Evolutionary conservation across 2,888 invertebrate species (phyloP).

Genomic region (Brachypterus glaber): DNA sequence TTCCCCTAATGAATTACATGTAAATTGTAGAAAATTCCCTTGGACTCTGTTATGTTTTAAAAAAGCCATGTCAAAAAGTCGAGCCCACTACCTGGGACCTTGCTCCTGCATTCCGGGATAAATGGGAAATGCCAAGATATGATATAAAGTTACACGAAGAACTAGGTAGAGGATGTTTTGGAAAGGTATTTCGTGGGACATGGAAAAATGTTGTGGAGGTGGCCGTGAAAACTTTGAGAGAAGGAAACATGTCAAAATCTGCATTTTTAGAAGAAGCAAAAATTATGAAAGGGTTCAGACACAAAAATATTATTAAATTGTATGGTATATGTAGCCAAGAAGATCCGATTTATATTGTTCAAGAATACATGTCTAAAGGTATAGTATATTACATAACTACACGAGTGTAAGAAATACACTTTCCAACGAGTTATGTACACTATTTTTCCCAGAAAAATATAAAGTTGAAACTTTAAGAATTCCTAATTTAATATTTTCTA

Average conservation of each 20-base stretch:
- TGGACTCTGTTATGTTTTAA: conserved; percentile 89
- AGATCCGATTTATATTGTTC: conserved; percentile 61
- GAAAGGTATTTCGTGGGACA: conserved; percentile 94
- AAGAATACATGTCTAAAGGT: conserved; percentile 88
- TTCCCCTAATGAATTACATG: too few species aligned
- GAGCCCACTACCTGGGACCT: conserved; percentile 96
- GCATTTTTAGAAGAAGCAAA: conserved; percentile 96
- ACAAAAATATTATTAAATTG: conserved; percentile 70
- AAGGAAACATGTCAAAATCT: conserved; percentile 94
- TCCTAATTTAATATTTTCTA: too few species aligned
- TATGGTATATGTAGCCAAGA: conserved; percentile 59
- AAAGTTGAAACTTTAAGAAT: too few species aligned
- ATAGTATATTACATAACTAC: too few species aligned
- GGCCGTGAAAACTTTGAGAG: conserved; percentile 91
- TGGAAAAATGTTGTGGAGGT: conserved; percentile 95
- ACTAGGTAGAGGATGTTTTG: conserved; percentile 90
- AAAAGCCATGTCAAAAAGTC: conserved; percentile 88
- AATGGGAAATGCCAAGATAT: conserved; percentile 90
- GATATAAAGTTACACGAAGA: conserved; percentile 73
- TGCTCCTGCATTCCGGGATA: conserved; percentile 85
- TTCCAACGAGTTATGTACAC: too few species aligned
- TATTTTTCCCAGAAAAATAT: too few species aligned
- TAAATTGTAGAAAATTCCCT: conserved; percentile 71
- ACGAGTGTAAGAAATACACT: too few species aligned
- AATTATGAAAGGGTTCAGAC: conserved; percentile 98